These are phyloP conservation scores for Mimumesa dahlbomi DNA, from an alignment of 2,888 invertebrate species.

Conservation along the genomic window DNA sequence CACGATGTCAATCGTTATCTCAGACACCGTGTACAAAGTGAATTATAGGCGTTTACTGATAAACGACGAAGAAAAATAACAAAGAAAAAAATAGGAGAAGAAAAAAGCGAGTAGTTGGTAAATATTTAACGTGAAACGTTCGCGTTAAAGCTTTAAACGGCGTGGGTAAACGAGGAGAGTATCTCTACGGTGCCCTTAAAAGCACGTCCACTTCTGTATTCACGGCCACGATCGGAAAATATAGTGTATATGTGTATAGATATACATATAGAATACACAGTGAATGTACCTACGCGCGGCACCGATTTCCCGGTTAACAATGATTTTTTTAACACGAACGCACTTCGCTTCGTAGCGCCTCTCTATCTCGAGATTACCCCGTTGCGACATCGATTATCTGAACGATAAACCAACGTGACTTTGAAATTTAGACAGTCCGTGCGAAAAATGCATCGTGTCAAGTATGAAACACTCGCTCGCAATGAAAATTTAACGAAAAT, in stretches of 20 bases:
- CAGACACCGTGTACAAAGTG: constrained; percentile 1
- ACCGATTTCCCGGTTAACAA: background rate
- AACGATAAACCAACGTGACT: background rate
- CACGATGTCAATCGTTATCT: constrained; percentile 29
- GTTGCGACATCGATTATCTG: background rate
- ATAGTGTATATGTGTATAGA: no score
- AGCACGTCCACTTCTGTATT: no score
- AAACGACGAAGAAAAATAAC: constrained; percentile 2
- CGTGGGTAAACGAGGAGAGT: background rate
- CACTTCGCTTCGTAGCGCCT: background rate
- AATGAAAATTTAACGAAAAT: background rate
- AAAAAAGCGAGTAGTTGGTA: background rate
- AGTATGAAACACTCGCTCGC: no score
- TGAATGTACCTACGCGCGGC: no score
- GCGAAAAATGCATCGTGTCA: no score
- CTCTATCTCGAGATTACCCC: background rate
- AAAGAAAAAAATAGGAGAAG: background rate
- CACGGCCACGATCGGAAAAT: background rate
- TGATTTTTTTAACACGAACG: no score
- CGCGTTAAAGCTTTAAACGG: background rate
- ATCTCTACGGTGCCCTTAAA: background rate
- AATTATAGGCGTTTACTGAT: constrained; percentile 15
- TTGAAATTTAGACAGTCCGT: no score
- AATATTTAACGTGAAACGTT: constrained; percentile 23
- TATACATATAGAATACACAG: no score